Evolutionary conservation across 2,888 invertebrate genomes (phyloP).

Genomic region (Globia sparganii): DNA sequence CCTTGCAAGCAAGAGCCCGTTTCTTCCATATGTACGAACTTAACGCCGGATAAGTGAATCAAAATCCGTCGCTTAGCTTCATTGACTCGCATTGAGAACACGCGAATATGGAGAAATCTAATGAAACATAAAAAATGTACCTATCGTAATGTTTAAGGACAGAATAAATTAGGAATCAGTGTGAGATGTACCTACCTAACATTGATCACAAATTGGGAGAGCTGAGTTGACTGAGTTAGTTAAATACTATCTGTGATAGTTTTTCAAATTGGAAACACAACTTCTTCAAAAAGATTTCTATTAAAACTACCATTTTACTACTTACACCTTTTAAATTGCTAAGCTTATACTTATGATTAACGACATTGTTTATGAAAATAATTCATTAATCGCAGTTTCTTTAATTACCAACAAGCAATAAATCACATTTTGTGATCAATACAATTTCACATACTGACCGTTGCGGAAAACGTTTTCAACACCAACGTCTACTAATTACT

Average conservation of each 20-base stretch:
- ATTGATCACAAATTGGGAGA: constrained; percentile 34
- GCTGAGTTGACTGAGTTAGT: neutral
- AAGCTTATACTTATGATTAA: neutral
- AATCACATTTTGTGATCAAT: constrained; percentile 28
- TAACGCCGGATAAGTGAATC: constrained; percentile 48
- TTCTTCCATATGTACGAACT: constrained; percentile 51
- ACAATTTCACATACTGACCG: constrained; percentile 19
- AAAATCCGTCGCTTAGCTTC: constrained; percentile 36
- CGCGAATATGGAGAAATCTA: constrained; percentile 14
- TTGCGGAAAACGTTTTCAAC: constrained; percentile 36
- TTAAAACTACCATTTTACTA: neutral
- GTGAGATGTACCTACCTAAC: constrained; percentile 5
- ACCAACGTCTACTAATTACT: constrained; percentile 30
- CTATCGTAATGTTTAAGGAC: constrained; percentile 10
- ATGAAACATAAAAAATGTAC: constrained; percentile 28
- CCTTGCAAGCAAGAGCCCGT: constrained; percentile 47
- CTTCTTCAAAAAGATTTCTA: neutral
- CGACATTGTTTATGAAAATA: neutral
- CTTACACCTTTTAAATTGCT: no score
- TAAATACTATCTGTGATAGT: no score
- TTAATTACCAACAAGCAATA: neutral
- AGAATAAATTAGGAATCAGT: constrained; percentile 30
- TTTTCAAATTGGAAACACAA: neutral
- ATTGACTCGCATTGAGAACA: constrained; percentile 25
- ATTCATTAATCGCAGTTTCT: neutral